A percentile compares a stretch with the other conserved stretches of the same genome.
Evolutionary conservation across 1,140 invertebrate species (phyloP).

Genomic region (Leguminivora glycinivorella): DNA sequence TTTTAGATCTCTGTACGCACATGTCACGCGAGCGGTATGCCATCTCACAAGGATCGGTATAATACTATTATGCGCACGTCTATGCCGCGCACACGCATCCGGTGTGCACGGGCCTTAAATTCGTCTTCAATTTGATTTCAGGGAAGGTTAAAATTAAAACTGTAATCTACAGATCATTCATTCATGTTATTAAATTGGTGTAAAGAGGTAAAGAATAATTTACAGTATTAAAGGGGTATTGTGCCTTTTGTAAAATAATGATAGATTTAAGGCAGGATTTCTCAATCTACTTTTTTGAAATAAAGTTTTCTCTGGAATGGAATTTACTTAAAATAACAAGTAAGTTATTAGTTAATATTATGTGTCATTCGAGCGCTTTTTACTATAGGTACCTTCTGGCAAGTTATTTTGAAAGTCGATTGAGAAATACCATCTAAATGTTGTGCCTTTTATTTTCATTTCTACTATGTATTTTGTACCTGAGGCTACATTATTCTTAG

Average conservation of each 20-base stretch:
- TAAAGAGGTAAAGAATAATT: not conserved
- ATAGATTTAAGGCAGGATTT: slow-evolving; percentile 27
- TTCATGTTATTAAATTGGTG: not conserved
- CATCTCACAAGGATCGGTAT: too few relatives aligned
- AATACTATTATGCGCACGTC: too few relatives aligned
- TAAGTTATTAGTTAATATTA: too few relatives aligned
- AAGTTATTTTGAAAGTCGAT: slow-evolving; percentile 1
- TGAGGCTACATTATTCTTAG: slow-evolving; percentile 54
- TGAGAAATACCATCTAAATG: slow-evolving; percentile 46
- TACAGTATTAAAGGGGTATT: slow-evolving; percentile 41
- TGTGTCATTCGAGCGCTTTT: too few relatives aligned
- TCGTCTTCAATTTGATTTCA: too few relatives aligned
- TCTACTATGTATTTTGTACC: slow-evolving; percentile 68
- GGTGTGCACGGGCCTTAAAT: too few relatives aligned
- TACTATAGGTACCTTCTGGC: not conserved
- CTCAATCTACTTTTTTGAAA: slow-evolving; percentile 13
- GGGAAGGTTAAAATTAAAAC: too few relatives aligned
- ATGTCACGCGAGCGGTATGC: too few relatives aligned
- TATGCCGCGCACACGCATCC: too few relatives aligned
- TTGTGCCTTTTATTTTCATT: slow-evolving; percentile 72
- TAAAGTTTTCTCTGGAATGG: not conserved
- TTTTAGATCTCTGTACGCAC: too few relatives aligned
- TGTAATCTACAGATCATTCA: not conserved
- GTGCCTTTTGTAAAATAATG: slow-evolving; percentile 61
- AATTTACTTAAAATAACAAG: too few relatives aligned